Base-by-base conservation (phyloP, 2,113 vertebrate species). In the Lepisosteus osseus region DNA sequence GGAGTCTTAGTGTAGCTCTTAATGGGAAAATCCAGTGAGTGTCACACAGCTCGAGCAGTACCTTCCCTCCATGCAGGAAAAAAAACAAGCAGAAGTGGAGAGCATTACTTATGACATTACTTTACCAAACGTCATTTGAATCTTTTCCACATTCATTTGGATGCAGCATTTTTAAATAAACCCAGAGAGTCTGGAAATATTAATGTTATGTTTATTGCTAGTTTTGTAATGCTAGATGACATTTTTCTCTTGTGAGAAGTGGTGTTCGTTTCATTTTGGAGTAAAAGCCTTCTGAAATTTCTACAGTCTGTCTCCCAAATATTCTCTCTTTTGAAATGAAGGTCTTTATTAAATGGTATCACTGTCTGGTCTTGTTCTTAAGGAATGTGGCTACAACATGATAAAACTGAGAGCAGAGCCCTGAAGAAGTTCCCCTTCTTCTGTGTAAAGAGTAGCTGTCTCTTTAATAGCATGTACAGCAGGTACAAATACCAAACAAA, bases 311-410 rank as follows among this genome's bases (percentile, higher is more conserved):
- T 79, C 70, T 43, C 67, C 68, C 67, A 80, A 84, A 79, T 72
- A 74, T 81, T 79, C 73, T 69, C 56, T 73, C 75, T 72, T 76
- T 66, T 73, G 81, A 76, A 76, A 78, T 74, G 73, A 80, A 79
- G 82, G 78, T 69, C 63, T 72, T 68, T 71, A 68, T 76, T 82
- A 82, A 82, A 83, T 81, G 72, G 59, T 74, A 67, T 77, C 62
- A 68, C 75, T 86, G 82, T 80, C 80, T 81, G 72, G 86, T 87
- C 85, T 87, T 86, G 81, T 87, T 75, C 71, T 67, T 15, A 54
- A 80, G 84, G 82, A 87, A 86, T 85, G 82, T 69, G 69, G 69
- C 65, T 54, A 74, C 65, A 78, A 71, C 75, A 72, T 82, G 79
- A 86, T 76, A 70, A 78, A 72, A 78, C 76, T 75, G 77, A 74